Evolutionary conservation across 2,888 invertebrate genomes (phyloP).

Genomic region (Acrocyrtus sp.): DNA sequence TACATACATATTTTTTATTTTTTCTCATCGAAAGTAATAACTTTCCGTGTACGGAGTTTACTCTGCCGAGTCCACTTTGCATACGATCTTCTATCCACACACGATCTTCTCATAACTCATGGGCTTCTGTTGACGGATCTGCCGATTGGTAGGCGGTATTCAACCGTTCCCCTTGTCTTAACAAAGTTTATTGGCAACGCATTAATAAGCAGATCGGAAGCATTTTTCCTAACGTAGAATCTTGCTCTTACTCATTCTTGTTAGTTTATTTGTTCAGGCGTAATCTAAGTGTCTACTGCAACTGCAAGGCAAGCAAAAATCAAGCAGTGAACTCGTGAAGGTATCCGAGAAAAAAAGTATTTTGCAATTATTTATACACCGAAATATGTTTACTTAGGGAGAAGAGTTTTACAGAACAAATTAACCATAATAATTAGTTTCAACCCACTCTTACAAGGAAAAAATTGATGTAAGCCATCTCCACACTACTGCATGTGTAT

Average conservation of each 20-base stretch:
- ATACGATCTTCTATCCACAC: no score
- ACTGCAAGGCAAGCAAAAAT: no score
- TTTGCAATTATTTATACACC: conserved; percentile 12
- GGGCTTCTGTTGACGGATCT: conserved; percentile 41
- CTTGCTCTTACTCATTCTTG: background rate
- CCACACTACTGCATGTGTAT: background rate
- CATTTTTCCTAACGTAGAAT: background rate
- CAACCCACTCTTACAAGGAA: conserved; percentile 10
- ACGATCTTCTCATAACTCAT: conserved; percentile 60
- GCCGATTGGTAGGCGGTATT: conserved; percentile 57
- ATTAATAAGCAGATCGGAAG: conserved; percentile 3
- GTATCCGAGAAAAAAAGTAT: background rate
- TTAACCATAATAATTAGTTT: conserved; percentile 46
- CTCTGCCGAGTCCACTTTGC: background rate
- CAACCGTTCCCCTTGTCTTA: conserved; percentile 41
- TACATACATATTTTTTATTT: no score
- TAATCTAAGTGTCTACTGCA: background rate
- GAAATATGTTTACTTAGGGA: background rate
- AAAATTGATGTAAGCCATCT: background rate
- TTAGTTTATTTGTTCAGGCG: background rate
- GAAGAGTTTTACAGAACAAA: conserved; percentile 11
- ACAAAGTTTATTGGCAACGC: conserved; percentile 43
- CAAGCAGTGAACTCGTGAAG: no score
- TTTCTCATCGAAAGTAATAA: no score
- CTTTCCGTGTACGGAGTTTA: conserved; percentile 30